Base-by-base conservation (phyloP, 2,797 vertebrate species). In the Knipowitschia caucasica region DNA sequence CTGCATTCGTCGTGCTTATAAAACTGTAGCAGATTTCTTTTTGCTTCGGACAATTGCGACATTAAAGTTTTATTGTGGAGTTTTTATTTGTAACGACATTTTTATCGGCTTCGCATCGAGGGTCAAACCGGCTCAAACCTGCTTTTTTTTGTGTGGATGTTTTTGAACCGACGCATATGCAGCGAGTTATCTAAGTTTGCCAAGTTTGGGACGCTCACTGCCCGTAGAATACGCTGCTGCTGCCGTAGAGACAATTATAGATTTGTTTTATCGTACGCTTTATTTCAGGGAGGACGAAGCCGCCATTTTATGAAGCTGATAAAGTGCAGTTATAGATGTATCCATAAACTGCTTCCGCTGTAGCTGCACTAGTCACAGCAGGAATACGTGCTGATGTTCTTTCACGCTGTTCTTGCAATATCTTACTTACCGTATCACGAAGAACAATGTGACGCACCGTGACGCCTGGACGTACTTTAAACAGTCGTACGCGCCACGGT, bases 51-150 rank as follows among this genome's bases (percentile, higher is more conserved):
- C 70, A 39, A 60, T 73, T 52, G 39, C 20, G 62, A 26, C 14
- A 2, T 18, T 77, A 78, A 50, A 67, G 67, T 15, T 46, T 47
- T 66, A 44, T 56, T 53, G 50, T 59, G 59, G 63, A 72, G 55
- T 67, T 80, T 83, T 81, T 77, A 74, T 74, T 77, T 61, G 53
- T 52, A 57, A 66, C 30, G 24, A 52, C 71, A 71, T 56, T 26
- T 59, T 54, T 33, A 43, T 49, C 3, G 0, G 35, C 47, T 53
- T 33, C 25, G 24, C 40, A 23, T 21, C 55, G 45, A 3, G 67
- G 67, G n/a, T n/a, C n/a, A n/a, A n/a, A n/a, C n/a, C n/a, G n/a
- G n/a, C n/a, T n/a, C n/a, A n/a, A n/a, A 71, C 59, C 58, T 50
- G 42, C 29, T 31, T 46, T 8, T 30, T 20, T 50, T n/a, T 31